Evolutionary conservation across 2,113 vertebrate species (phyloP), one percentile per base, ranked within the genome.

Genomic region (Pseudorhombus dupliciocellatus): DNA sequence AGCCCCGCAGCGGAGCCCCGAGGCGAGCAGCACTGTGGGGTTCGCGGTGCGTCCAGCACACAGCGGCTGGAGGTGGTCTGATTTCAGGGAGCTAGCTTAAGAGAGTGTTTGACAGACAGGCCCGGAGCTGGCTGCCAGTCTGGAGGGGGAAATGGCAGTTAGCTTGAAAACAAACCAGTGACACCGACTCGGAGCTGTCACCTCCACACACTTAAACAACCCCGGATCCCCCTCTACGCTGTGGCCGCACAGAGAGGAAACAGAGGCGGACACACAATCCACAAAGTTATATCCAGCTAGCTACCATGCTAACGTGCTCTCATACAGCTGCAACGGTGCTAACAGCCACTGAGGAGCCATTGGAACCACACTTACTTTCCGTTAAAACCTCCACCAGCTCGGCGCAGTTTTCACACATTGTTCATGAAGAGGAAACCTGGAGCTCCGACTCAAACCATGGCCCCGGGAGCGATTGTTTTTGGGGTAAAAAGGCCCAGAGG

Each of bases 401-500:
- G 92, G 96, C 96, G 94, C 97, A 98, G 96, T 97, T 98, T 92
- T 98, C 97, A 94, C 97, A 98, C 97, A 98, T 98, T 92, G 96
- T 97, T 98, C 95, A 93, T 94, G 89, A 88, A 95, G 91, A 89
- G 86, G 75, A 61, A 64, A 59, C 62, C 50, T 30, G 80, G 93
- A 89, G 94, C 75, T 51, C 65, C 68, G 87, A 80, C 89, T 96
- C 95, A 93, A 84, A 94, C 88, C 94, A 94, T 94, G 68, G 93
- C 93, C 85, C 90, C 85, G 91, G 91, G 85, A 91, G 83, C 90
- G 88, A 88, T 85, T 86, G 87, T 91, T 90, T 88, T 85, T 61
- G 61, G 81, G 85, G 66, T 56, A 56, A 52, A 40, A 52, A 83
- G 90, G 86, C 86, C 88, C 89, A 25, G 66, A 66, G 66, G 80